Conservation (phyloP, 1,140 invertebrate species). For the Tenebrio molitor region DNA sequence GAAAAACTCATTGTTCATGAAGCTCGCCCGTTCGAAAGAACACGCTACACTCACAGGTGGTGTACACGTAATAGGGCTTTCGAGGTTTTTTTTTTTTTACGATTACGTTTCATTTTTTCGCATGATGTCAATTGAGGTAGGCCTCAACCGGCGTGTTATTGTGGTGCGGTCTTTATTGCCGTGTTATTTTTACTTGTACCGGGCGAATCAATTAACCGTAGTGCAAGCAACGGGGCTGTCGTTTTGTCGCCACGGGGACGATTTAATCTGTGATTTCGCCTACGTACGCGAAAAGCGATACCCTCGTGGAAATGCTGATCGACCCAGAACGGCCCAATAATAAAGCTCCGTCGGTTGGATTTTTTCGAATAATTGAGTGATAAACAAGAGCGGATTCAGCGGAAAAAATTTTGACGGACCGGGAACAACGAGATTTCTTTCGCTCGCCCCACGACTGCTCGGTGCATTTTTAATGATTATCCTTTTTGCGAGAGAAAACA, state of each 20-base stretch:
- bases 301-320: constrained; percentile 33
- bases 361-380: constrained; percentile 56
- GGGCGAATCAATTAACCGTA: constrained; percentile 14
- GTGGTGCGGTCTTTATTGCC: not conserved
- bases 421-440: too few relatives aligned
- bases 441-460: too few relatives aligned
- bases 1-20: too few relatives aligned
- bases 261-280: constrained; percentile 37
- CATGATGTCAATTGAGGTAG: too few relatives aligned
- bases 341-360: constrained; percentile 14
- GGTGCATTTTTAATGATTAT: constrained; percentile 59
- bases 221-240: not conserved
- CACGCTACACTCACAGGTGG: too few relatives aligned
- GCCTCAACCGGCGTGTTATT: too few relatives aligned
- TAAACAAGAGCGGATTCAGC: constrained; percentile 53
- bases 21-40: too few relatives aligned
- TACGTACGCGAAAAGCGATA: constrained; percentile 2
- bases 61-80: too few relatives aligned
- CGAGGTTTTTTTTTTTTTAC: too few relatives aligned
- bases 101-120: too few relatives aligned
- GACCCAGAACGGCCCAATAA: constrained; percentile 18
- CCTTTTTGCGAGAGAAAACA: constrained; percentile 52
- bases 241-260: constrained; percentile 5
- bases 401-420: constrained; percentile 28
- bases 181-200: not conserved